phyloP scores from a whole-genome alignment of 2,888 invertebrate species.

The Cepaea hortensis region DNA sequence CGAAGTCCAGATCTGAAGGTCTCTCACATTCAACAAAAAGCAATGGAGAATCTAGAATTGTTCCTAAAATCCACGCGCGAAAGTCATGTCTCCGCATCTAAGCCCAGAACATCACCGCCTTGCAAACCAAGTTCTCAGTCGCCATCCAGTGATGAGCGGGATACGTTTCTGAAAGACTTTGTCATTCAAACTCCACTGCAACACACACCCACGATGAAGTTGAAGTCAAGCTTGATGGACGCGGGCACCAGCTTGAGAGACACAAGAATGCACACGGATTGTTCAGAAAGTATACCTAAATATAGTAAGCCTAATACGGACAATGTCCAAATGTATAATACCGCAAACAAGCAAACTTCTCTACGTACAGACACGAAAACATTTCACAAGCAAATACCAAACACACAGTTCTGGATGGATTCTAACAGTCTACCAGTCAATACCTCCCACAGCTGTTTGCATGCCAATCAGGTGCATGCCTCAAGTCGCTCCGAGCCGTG shows the following conservation, averaged over 20 bases:
- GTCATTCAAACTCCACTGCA: not conserved
- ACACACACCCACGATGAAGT: not conserved
- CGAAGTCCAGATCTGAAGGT: not conserved
- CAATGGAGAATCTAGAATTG: conserved; percentile 34
- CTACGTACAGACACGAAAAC: not conserved
- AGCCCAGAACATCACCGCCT: not conserved
- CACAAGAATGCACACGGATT: not conserved
- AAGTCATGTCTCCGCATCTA: too few relatives aligned
- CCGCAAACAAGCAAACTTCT: not conserved
- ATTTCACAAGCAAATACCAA: not conserved
- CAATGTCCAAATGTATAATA: not conserved
- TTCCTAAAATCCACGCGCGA: conserved; percentile 20
- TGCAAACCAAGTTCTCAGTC: not conserved
- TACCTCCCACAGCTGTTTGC: too few relatives aligned
- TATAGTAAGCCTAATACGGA: not conserved
- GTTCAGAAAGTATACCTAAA: not conserved
- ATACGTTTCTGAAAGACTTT: not conserved
- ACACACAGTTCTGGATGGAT: not conserved
- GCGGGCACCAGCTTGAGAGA: not conserved
- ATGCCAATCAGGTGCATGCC: not conserved
- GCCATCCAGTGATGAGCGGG: too few relatives aligned
- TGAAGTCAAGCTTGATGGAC: not conserved
- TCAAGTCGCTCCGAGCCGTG: not conserved
- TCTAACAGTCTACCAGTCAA: not conserved
- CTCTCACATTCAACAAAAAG: conserved; percentile 30